A percentile compares a stretch with the other conserved stretches of the same genome.
phyloP scores from a whole-genome alignment of 2,113 vertebrate species.

The Brachionichthys hirsutus region DNA sequence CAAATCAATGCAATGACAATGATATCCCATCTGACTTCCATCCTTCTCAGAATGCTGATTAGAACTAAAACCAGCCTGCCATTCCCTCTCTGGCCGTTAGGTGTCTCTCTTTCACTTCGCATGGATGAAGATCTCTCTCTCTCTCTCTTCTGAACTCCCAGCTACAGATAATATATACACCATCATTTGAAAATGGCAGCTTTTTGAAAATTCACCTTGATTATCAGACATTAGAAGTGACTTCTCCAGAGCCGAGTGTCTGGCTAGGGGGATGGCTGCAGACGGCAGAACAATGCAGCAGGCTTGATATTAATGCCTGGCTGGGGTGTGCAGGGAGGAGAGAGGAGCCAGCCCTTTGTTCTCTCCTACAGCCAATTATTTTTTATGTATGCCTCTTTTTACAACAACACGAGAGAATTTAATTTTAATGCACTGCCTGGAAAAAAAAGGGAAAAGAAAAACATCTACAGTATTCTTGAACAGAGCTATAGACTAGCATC shows the following conservation, averaged over 20 bases:
- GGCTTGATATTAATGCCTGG: conserved; percentile 80
- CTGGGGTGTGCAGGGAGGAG: conserved; percentile 76
- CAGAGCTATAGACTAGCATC: conserved; percentile 58
- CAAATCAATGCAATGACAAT: conserved; percentile 28
- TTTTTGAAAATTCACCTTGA: conserved; percentile 96
- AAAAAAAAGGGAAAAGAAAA: conserved; percentile 37
- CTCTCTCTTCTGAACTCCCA: conserved; percentile 69
- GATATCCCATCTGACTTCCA: conserved; percentile 37
- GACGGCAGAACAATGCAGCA: conserved; percentile 91
- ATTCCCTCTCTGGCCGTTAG: conserved; percentile 74
- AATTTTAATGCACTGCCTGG: conserved; percentile 82
- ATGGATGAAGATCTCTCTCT: conserved; percentile 63
- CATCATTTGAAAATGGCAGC: conserved; percentile 94
- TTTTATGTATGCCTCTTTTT: conserved; percentile 83
- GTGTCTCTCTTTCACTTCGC: conserved; percentile 89
- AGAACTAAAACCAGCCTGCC: conserved; percentile 47
- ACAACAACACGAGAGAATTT: conserved; percentile 84
- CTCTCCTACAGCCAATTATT: conserved; percentile 89
- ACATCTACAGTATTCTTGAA: conserved; percentile 71
- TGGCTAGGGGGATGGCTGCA: conserved; percentile 90
- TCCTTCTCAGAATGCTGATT: conserved; percentile 23
- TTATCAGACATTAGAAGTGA: conserved; percentile 94
- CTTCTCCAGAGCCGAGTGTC: conserved; percentile 90
- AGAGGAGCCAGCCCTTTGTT: conserved; percentile 86
- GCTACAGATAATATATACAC: conserved; percentile 85